These are phyloP conservation scores for Nesoenas mayeri DNA, from an alignment of 2,113 vertebrate species.

Conservation along the genomic window DNA sequence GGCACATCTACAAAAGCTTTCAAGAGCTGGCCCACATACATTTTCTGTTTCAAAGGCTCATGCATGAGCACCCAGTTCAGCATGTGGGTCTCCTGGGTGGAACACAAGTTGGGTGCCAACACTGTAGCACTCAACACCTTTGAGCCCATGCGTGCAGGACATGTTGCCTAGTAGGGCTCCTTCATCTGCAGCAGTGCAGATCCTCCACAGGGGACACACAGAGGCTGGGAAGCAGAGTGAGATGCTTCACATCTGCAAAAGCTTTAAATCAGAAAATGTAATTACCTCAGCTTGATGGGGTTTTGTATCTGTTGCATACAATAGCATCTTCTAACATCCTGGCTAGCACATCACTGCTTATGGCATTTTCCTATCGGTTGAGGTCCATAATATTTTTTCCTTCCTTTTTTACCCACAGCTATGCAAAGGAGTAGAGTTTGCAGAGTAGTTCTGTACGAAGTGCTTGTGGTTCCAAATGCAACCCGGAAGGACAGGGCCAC, in stretches of 20 bases:
- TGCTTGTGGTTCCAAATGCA: slow-evolving; percentile 44
- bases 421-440: slow-evolving; percentile 54
- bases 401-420: slow-evolving; percentile 54
- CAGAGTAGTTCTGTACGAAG: slow-evolving; percentile 48
- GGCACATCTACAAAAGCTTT: not conserved
- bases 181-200: not conserved
- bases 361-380: not conserved
- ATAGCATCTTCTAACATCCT: slow-evolving; percentile 34
- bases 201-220: not conserved
- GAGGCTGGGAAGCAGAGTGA: not conserved
- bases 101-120: not conserved
- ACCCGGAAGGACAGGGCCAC: slow-evolving; percentile 38
- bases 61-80: not conserved
- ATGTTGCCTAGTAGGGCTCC: not conserved
- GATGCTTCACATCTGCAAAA: not conserved
- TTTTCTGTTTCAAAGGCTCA: not conserved
- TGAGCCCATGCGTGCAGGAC: not conserved
- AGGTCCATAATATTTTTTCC: not conserved
- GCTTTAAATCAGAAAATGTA: not conserved
- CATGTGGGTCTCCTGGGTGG: not conserved
- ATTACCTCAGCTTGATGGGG: not conserved
- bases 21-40: not conserved
- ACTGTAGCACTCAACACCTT: not conserved
- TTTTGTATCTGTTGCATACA: slow-evolving; percentile 28
- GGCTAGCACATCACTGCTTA: slow-evolving; percentile 38